Conservation (phyloP, 2,113 vertebrate species). For the Chinchilla lanigera region DNA sequence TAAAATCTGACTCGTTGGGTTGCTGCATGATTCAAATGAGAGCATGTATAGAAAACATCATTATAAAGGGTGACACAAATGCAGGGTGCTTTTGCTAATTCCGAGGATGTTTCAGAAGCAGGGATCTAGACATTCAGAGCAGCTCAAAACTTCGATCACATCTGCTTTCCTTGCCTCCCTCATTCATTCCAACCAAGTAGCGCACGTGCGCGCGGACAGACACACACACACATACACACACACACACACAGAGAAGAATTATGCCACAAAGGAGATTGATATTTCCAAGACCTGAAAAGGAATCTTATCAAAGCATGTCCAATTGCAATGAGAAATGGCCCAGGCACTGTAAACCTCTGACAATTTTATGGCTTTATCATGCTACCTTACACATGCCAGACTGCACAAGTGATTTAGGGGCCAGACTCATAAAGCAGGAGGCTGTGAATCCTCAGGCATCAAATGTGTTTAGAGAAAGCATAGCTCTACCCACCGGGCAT, state of each 20-base stretch:
- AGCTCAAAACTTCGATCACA: not conserved
- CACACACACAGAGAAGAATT: not conserved
- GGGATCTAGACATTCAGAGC: not conserved
- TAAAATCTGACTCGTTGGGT: not conserved
- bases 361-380: constrained; percentile 49
- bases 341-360: constrained; percentile 26
- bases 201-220: no score
- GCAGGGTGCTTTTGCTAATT: not conserved
- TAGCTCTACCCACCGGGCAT: not conserved
- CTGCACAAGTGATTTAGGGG: constrained; percentile 48
- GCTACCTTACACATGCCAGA: constrained; percentile 55
- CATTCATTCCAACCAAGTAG: not conserved
- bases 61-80: not conserved
- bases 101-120: constrained; percentile 36
- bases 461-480: constrained; percentile 43
- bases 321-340: constrained; percentile 70
- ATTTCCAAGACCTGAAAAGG: constrained; percentile 50
- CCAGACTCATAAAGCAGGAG: constrained; percentile 25
- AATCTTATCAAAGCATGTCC: constrained; percentile 75
- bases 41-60: not conserved
- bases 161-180: not conserved
- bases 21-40: not conserved
- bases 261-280: constrained; percentile 26
- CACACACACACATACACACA: no score
- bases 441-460: constrained; percentile 14